Base-by-base conservation (phyloP, 2,888 invertebrate species). In the Maniola hyperantus region DNA sequence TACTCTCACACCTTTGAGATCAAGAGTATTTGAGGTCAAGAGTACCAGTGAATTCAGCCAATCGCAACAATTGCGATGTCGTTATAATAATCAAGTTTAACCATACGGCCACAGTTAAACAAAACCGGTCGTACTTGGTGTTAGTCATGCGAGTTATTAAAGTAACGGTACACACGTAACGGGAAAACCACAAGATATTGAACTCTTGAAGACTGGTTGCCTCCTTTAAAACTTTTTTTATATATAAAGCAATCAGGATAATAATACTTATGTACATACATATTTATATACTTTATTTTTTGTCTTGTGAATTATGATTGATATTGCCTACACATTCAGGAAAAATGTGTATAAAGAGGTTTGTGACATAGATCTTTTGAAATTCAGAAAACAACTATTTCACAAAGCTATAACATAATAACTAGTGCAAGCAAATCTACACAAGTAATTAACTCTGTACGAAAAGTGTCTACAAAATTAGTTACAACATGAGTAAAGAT, bases 121-220 rank as follows among this genome's bases (percentile, higher is more conserved):
- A 46, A 50, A 60, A 67, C 64, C 39, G 48, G 48, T 59, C 58
- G 15, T 54, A 26, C 64, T 34, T 44, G 26, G 59, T 54, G 55
- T 67, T 67, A 59, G 64, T 68, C 70, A 70, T 70, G 68, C 66
- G 61, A 66, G 51, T 66, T 46, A 36, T 66, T 42, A 36, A 63
- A 53, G 65, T 70, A 68, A 66, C 66, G 64, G 70, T 68, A 68
- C 66, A 66, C 70, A 66, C 61, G 66, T 70, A 65, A 68, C 59
- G 70, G 62, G 50, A 59, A 50, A 42, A 51, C 51, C 58, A 20
- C 48, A 50, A 50, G 46, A 33, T 59, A 48, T 59, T 59, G 59
- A 59, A 59, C 58, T 59, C 58, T 44, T 46, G 33, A 58, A 20
- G 26, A 44, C 57, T 42, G 18, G 57, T 39, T 39, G 13, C 18